phyloP scores from a whole-genome alignment of 2,888 invertebrate genomes.

The Capitulum mitella region DNA sequence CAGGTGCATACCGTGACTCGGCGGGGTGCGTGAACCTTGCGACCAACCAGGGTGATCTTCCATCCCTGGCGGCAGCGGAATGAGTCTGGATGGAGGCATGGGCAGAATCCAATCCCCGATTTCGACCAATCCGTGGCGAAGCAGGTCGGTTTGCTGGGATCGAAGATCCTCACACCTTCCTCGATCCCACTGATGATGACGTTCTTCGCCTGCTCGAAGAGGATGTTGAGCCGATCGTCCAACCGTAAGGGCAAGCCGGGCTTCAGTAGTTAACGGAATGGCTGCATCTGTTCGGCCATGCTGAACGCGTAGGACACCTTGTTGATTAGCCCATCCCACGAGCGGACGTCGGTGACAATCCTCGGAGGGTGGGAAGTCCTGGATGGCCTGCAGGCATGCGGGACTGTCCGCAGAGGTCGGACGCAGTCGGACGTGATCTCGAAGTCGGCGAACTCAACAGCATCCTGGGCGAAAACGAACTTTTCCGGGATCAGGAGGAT shows the following conservation, averaged over 20 bases:
- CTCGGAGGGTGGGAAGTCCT: conserved; percentile 24
- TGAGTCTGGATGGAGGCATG: background rate
- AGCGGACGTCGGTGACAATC: conserved; percentile 26
- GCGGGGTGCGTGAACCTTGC: background rate
- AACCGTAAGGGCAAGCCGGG: conserved; percentile 3
- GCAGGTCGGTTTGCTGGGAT: conserved; percentile 11
- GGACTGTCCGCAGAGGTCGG: too few species aligned
- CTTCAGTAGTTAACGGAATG: conserved; percentile 25
- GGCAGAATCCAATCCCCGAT: conserved; percentile 18
- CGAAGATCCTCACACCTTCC: conserved; percentile 7
- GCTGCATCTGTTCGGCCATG: conserved; percentile 7
- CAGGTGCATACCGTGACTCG: background rate
- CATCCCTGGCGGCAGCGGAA: conserved; percentile 1
- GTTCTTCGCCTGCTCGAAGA: conserved; percentile 27
- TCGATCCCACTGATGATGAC: background rate
- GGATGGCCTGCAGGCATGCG: too few species aligned
- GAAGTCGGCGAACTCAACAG: too few species aligned
- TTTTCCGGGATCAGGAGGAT: too few species aligned
- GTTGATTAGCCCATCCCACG: conserved; percentile 29
- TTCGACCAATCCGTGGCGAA: conserved; percentile 27
- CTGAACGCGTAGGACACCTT: conserved; percentile 28
- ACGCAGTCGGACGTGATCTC: too few species aligned
- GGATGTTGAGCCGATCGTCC: background rate
- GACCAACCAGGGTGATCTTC: background rate
- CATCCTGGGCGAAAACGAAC: too few species aligned